Evolutionary conservation across 2,113 vertebrate genomes (phyloP), one percentile per base, ranked within the genome.

Genomic region (Chionis minor): DNA sequence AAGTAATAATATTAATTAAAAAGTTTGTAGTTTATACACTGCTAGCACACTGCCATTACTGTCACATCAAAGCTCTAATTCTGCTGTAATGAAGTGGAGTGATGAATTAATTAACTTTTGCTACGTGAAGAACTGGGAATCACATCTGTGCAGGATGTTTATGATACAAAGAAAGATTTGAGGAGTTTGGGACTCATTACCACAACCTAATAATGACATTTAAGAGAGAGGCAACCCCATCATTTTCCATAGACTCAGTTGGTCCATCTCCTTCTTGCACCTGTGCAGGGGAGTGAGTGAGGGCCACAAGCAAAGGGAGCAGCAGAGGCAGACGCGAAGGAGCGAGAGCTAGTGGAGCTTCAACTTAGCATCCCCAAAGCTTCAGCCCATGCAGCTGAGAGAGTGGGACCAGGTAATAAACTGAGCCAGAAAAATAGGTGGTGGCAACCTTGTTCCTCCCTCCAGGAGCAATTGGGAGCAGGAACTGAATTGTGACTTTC

Each of bases 401-500:
- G 14, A 5, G 35, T 59, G 44, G n/a, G 12, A 91, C 22, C 47
- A 81, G 52, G 51, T 71, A 70, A 58, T 42, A 75, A 89, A 72
- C 33, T 47, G 52, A 79, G 7, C 27, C 80, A 69, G 40, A 78
- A 65, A 84, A 86, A 81, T 70, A 79, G 51, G 42, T 88, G 69
- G 51, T 81, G 79, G 85, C 74, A 93, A 93, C 22, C n/a, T 77
- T 55, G n/a, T 77, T 92, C 22, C 15, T 92, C 10, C 49, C 38
- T 20, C 27, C 32, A 51, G 45, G 45, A 94, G 38, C 66, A 94
- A 62, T 2, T 73, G 40, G 70, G 89, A 97, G 38, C 58, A 80
- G 74, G 81, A 90, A 94, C 87, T 33, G 78, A 91, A 89, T n/a
- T 91, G 77, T 70, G 83, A 97, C 77, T 94, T 94, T 89, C 83